Base-by-base conservation (phyloP, 2,797 vertebrate genomes). In the Valencia hispanica region DNA sequence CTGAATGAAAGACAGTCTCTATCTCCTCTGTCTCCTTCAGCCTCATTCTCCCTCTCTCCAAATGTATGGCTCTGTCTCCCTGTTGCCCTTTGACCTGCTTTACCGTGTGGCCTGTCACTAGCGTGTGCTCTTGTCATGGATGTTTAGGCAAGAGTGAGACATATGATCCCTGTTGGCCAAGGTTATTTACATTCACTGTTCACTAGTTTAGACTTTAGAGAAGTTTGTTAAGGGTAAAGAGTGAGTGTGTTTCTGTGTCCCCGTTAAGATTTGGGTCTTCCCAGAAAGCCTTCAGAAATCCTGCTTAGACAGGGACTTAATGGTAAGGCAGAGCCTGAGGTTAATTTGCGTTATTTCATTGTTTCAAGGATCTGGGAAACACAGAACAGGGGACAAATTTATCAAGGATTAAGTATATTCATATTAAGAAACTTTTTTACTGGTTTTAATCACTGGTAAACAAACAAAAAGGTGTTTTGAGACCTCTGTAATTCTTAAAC, bases 71-170 rank as follows among this genome's bases (percentile, higher is more conserved):
- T 72, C 55, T 73, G 68, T 78, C 80, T 77, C 78, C 69, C 51
- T 39, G 53, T 15, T 72, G 80, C 65, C 87, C 87, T 89, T 86
- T 93, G 88, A 91, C 89, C 88, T 48, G 68, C 70, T 73, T 86
- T 79, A 75, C 78, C 83, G 41, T 80, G 61, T 61, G 79, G 84
- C 51, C 87, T 79, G 87, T 89, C 89, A 89, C 81, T 70, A 79
- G 78, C 77, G 50, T 84, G 74, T 36, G 80, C 75, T 83, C 79
- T 80, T 84, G 87, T 89, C 91, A 90, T 66, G 51, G 74, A 39
- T 91, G 86, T 94, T 93, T 93, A 90, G 85, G 82, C 86, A 79
- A 81, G 77, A 79, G 72, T 25, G 57, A 76, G 86, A 89, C 89
- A 89, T 84, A 78, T 80, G 88, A 91, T 88, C 87, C 74, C 79